These are phyloP conservation scores for Trochalopteron elliotii DNA, from an alignment of 2,113 vertebrate species.

Conservation along the genomic window DNA sequence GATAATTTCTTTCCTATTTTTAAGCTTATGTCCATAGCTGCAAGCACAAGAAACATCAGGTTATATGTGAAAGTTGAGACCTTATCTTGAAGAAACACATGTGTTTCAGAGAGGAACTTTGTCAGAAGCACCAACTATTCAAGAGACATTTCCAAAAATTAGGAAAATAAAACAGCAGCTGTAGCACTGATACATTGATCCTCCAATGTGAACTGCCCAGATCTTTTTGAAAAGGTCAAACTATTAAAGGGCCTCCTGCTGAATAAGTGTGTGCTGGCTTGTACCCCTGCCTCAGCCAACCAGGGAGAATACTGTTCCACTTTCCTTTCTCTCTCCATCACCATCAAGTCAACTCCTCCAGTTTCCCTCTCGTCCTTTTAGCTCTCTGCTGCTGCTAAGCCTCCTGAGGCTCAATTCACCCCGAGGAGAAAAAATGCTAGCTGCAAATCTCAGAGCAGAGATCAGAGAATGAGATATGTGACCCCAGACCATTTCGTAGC, in stretches of 20 bases:
- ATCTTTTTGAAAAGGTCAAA: neutral
- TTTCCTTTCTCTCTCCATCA: neutral
- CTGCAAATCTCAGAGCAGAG: neutral
- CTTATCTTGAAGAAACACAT: neutral
- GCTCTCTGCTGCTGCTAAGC: neutral
- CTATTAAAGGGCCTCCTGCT: neutral
- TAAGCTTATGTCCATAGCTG: neutral
- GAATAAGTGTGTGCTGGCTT: neutral
- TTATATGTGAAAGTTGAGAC: neutral
- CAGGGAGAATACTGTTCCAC: neutral
- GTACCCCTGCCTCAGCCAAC: rapidly evolving
- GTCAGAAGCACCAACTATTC: neutral
- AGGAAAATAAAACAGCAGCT: neutral
- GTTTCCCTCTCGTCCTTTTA: neutral
- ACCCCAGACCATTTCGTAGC: neutral
- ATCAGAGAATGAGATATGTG: neutral
- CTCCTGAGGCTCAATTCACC: neutral
- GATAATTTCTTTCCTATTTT: neutral
- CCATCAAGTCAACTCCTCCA: neutral
- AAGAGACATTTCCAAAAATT: neutral
- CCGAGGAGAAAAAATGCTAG: neutral
- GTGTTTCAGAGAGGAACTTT: neutral
- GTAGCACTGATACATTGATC: neutral
- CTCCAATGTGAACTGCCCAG: neutral
- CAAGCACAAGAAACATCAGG: neutral